A percentile compares a stretch with the other conserved stretches of the same genome.
Conservation (phyloP, 2,113 vertebrate species). For the Morone chrysops region DNA sequence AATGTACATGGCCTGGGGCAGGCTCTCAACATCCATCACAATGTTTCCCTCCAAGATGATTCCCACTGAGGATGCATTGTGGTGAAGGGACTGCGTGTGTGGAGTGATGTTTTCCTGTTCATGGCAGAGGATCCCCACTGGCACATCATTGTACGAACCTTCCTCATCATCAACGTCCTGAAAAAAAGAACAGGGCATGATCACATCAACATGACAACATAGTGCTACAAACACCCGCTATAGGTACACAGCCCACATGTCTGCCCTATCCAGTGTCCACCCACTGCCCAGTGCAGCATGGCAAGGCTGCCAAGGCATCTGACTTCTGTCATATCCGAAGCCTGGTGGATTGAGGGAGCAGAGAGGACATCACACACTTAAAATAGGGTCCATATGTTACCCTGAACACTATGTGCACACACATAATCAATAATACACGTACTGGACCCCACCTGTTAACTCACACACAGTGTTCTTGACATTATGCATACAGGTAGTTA, state of each 20-base stretch:
- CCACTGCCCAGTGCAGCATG: slow-evolving; percentile 5
- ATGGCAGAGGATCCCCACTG: not conserved
- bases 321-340: too few species aligned
- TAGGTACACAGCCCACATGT: not conserved
- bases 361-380: too few species aligned
- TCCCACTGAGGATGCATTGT: slow-evolving; percentile 3
- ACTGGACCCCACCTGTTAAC: too few species aligned
- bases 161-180: not conserved
- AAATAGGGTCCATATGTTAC: too few species aligned
- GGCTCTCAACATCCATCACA: slow-evolving; percentile 1
- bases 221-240: not conserved
- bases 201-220: not conserved
- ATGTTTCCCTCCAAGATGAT: not conserved
- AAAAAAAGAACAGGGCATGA: not conserved
- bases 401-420: too few species aligned
- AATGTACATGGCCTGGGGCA: not conserved
- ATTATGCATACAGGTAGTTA: too few species aligned
- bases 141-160: slow-evolving; percentile 3
- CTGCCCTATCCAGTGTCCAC: not conserved
- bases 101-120: slow-evolving; percentile 1
- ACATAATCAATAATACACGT: too few species aligned
- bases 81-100: not conserved
- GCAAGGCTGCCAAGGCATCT: too few species aligned
- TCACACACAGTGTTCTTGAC: too few species aligned
- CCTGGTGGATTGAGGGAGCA: too few species aligned